Conservation (phyloP, 2,113 vertebrate species). For the Caranx ignobilis region DNA sequence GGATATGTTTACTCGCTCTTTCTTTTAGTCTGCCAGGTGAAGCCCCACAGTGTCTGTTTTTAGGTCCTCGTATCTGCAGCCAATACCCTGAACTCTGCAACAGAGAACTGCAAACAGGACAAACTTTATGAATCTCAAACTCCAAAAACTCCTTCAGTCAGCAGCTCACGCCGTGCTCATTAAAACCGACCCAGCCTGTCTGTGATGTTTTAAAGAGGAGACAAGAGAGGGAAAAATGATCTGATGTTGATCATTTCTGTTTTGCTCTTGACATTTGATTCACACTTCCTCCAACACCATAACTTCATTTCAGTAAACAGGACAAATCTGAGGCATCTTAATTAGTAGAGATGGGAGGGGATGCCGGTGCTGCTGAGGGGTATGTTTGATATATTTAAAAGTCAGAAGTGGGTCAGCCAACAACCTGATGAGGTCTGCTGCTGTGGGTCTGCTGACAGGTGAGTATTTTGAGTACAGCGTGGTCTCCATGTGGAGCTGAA, state of each 20-base stretch:
- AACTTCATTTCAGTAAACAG: conserved; percentile 11
- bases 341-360: conserved; percentile 13
- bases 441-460: neutral
- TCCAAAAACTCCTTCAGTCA: neutral
- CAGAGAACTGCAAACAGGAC: neutral
- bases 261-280: conserved; percentile 2
- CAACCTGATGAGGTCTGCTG: conserved; percentile 24
- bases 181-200: neutral
- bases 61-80: neutral
- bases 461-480: neutral
- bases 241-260: neutral
- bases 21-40: no score
- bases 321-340: conserved; percentile 5
- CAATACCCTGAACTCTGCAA: neutral
- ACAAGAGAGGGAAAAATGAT: neutral
- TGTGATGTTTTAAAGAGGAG: neutral
- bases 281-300: neutral
- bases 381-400: conserved; percentile 39
- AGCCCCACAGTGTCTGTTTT: neutral
- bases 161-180: neutral
- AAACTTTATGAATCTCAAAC: neutral
- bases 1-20: neutral
- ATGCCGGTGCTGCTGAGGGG: neutral
- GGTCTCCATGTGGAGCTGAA: neutral
- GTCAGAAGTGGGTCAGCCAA: conserved; percentile 38